Base-by-base conservation (phyloP, 1,140 invertebrate genomes). In the Mycetomoellerius zeteki region DNA sequence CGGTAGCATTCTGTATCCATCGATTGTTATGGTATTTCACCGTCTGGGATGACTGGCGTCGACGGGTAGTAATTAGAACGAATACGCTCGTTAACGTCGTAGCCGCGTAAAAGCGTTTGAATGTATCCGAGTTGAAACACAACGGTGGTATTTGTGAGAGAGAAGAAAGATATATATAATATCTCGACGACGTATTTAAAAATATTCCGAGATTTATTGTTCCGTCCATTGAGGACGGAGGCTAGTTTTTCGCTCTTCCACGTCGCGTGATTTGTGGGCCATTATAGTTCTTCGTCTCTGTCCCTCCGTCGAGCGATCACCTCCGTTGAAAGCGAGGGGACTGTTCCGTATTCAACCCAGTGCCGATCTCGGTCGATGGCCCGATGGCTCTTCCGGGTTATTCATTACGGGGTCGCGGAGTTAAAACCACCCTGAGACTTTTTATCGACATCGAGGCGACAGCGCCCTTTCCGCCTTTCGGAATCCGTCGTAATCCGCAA, bases 201-300 rank as follows among this genome's bases (percentile, higher is more conserved):
- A 87, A 90, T 90, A 89, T 87, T 87, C 80, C 71, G 67, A 87
- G 89, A 90, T 90, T 89, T 90, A 90, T 90, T 90, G 75, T 87
- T 56, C 77, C 76, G 62, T 76, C 52, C 76, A 50, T 56, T 47
- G 43, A 12, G 52, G 75, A 64, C n/a, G 33, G 58, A 16, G 54
- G 62, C 24, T 19, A 76, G 73, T 62, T 90, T 90, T 90, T 89
- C 87, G 47, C 50, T 69, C 37, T 80, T 72, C 72, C 56, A 62
- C 72, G 76, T 73, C 72, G 60, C 75, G 86, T 90, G 89, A 90
- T 90, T 90, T 89, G 89, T 90, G 88, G 88, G 37, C 88, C 85
- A 87, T 87, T 90, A 89, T 33, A 69, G 27, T 64, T 58, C 14
- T 52, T 54, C 12, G 43, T 21, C 50, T 64, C 27, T 47, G 21